These are phyloP conservation scores for Catharus bicknelli DNA, from an alignment of 2,113 vertebrate genomes.

Conservation along the genomic window DNA sequence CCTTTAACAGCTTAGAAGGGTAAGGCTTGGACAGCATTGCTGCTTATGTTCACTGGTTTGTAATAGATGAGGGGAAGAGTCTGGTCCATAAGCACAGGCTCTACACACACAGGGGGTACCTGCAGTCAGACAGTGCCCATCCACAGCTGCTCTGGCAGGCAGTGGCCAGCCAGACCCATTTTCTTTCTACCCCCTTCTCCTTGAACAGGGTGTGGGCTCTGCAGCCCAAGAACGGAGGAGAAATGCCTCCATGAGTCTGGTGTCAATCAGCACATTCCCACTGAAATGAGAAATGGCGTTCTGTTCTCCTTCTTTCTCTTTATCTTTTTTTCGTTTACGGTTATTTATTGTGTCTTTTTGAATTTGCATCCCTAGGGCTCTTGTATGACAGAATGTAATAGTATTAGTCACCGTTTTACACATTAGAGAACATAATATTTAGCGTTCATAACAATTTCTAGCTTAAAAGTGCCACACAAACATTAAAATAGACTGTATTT, in stretches of 20 bases:
- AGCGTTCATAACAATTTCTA: constrained; percentile 17
- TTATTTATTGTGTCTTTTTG: constrained; percentile 38
- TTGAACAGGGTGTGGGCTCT: background rate
- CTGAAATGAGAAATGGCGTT: background rate
- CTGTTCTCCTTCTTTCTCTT: background rate
- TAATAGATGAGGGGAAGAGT: background rate
- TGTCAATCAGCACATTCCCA: background rate
- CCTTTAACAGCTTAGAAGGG: rapidly evolving
- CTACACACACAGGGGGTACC: background rate
- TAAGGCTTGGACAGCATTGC: background rate
- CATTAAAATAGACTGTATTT: background rate
- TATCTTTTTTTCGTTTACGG: background rate
- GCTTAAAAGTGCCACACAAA: constrained; percentile 27
- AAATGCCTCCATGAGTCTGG: background rate
- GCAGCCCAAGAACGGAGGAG: background rate
- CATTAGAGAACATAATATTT: constrained; percentile 59
- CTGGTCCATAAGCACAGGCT: rapidly evolving
- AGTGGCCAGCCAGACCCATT: background rate
- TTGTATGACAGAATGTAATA: constrained; percentile 37
- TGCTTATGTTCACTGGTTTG: background rate
- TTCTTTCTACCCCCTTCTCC: background rate
- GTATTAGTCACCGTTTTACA: constrained; percentile 40
- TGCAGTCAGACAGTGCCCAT: background rate
- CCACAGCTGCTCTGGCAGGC: background rate
- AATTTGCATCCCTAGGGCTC: constrained; percentile 41